Base-by-base conservation (phyloP, 1,140 invertebrate species). In the Drosophila bipectinata region DNA sequence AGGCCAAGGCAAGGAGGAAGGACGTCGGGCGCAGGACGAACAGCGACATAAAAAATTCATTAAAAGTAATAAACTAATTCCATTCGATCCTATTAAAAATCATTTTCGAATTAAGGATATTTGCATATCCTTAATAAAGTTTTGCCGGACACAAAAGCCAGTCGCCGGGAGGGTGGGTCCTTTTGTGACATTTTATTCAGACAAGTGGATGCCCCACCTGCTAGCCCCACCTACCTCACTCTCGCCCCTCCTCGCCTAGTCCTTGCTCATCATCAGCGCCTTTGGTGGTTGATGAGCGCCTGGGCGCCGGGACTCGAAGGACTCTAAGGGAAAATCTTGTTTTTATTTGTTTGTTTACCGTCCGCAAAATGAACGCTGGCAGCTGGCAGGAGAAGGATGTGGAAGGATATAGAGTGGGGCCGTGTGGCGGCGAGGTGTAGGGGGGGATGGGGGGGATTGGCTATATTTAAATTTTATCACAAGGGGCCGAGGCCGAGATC, bases 11-110 rank as follows among this genome's bases (percentile, higher is more conserved):
- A 21, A 44, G 10, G 49, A 28, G n/a, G n/a, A 5, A 32, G 24
- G 14, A 49, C 34, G 30, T 44, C 37, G 51, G 69, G 51, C 32
- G 26, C 39, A 26, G 39, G 39, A 37, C 34, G 7, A 15, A 55
- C 26, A 55, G 48, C 72, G 73, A 91, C 90, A 91, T 91, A 91
- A 91, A 91, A 91, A 91, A 91, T 91, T 91, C 90, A 91, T 91
- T 91, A 91, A 91, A 91, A 91, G 90, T 91, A 91, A 91, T 91
- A 91, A 91, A 90, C 90, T 91, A 91, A 91, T 91, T 91, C 90
- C 90, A 91, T 91, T 90, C 90, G 90, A 91, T 91, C 90, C 90
- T 91, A 91, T 91, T 91, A 91, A 91, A 91, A 91, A 91, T 91
- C 90, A 91, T 91, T 91, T 91, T 91, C 90, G 77, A 91, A 91